A percentile compares a stretch with the other conserved stretches of the same genome.
These are phyloP conservation scores for Tapirus terrestris DNA, from an alignment of 2,113 vertebrate genomes.

Conservation along the genomic window DNA sequence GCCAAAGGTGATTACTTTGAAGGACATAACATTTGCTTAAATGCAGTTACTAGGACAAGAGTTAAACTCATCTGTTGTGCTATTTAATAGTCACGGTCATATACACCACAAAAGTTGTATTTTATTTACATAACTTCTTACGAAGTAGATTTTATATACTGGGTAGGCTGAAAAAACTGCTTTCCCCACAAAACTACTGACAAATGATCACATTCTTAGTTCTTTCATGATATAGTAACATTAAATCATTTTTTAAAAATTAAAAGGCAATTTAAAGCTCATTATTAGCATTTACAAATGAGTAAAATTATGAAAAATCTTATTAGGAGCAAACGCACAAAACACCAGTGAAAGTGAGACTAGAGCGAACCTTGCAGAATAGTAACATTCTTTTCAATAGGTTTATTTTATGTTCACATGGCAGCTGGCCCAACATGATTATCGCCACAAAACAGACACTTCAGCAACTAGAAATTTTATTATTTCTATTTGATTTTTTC, in stretches of 20 bases:
- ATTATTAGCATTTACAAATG: background rate
- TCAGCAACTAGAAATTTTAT: background rate
- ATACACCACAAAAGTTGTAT: background rate
- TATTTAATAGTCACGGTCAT: background rate
- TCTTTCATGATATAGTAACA: background rate
- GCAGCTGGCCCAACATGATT: background rate
- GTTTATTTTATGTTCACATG: background rate
- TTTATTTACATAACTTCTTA: background rate
- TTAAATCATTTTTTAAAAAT: background rate
- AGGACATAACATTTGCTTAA: background rate
- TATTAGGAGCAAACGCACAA: background rate
- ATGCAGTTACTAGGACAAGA: rapidly evolving
- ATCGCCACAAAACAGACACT: background rate
- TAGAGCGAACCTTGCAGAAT: background rate
- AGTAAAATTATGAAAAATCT: background rate
- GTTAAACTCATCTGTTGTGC: background rate
- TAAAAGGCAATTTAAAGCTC: background rate
- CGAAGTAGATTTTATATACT: background rate
- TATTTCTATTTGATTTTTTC: background rate
- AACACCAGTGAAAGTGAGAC: background rate
- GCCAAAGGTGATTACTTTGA: background rate
- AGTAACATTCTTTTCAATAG: background rate
- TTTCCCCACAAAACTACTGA: background rate
- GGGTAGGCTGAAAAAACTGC: background rate
- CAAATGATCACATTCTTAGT: background rate